Evolutionary conservation across 2,797 vertebrate species (phyloP).

Genomic region (Hemibagrus guttatus): DNA sequence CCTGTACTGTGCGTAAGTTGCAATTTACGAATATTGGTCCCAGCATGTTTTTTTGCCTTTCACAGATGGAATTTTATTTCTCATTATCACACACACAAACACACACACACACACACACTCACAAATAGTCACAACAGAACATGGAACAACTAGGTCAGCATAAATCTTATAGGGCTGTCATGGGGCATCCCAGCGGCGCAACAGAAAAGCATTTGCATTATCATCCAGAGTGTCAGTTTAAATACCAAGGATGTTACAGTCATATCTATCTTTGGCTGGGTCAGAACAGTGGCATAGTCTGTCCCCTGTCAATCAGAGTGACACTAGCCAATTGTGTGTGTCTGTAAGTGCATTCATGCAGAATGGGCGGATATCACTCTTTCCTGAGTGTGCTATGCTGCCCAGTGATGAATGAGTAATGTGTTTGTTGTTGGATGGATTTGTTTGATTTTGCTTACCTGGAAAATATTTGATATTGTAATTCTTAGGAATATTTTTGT

Average conservation of each 20-base stretch:
- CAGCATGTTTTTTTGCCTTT: constrained; percentile 25
- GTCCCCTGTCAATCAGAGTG: neutral
- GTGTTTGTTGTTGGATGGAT: too few species aligned
- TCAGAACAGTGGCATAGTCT: neutral
- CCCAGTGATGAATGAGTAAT: too few species aligned
- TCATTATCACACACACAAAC: constrained; percentile 21
- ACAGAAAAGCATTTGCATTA: neutral
- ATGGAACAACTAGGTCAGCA: constrained; percentile 4
- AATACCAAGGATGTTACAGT: neutral
- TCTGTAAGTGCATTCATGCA: neutral
- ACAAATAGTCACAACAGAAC: constrained; percentile 14
- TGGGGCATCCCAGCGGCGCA: neutral
- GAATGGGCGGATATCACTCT: neutral
- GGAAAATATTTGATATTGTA: neutral
- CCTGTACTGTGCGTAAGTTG: neutral
- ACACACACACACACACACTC: neutral
- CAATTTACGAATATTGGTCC: neutral
- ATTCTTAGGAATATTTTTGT: neutral
- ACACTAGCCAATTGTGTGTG: neutral
- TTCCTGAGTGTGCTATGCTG: neutral
- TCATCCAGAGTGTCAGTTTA: neutral
- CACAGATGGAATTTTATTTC: constrained; percentile 56
- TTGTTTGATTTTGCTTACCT: neutral
- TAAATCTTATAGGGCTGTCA: neutral
- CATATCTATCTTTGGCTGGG: neutral